Evolutionary conservation across 1,140 invertebrate species (phyloP), one percentile per base, ranked within the genome.

Genomic region (Cydia splendana): DNA sequence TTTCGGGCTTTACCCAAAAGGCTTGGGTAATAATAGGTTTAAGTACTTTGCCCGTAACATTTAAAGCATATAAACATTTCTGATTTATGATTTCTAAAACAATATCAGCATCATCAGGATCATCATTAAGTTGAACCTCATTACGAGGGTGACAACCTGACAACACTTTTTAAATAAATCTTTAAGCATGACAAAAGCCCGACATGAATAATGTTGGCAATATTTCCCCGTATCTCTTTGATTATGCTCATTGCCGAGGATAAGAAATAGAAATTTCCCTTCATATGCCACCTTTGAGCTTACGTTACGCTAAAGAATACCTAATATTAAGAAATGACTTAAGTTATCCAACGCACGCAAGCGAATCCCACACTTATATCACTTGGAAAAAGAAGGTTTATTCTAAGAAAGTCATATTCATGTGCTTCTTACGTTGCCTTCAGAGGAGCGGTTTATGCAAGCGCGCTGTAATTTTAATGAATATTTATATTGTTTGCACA

Each of bases 401-500:
- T 24, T 9, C n/a, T 18, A 75, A 9, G n/a, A 45, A 71, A 18
- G 34, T 69, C 15, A 13, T 38, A n/a, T 62, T 71, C 30, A 71
- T 34, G 5, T 38, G 15, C 38, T 38, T 71, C 18, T 42, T 71
- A 42, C 4, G 15, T 18, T 42, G 15, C 34, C 30, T 34, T 69
- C 65, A 69, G 79, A 81, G 78, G 78, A 81, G 53, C 76, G 80
- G 79, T 80, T 86, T 84, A 85, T 84, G 75, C 80, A 85, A 84
- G 83, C 79, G 62, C 76, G 79, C 71, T 77, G 76, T 87, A 88
- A 91, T 88, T 88, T 89, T 87, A 87, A 90, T 91, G 88, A 91
- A 88, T 89, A 89, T 87, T 88, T 87, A 87, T 88, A 86, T 78
- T 84, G 85, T 85, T 88, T 88, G 83, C 84, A 84, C 81, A 85